Evolutionary conservation across 1,140 invertebrate species (phyloP).

Genomic region (Phymorhynchus buccinoides): DNA sequence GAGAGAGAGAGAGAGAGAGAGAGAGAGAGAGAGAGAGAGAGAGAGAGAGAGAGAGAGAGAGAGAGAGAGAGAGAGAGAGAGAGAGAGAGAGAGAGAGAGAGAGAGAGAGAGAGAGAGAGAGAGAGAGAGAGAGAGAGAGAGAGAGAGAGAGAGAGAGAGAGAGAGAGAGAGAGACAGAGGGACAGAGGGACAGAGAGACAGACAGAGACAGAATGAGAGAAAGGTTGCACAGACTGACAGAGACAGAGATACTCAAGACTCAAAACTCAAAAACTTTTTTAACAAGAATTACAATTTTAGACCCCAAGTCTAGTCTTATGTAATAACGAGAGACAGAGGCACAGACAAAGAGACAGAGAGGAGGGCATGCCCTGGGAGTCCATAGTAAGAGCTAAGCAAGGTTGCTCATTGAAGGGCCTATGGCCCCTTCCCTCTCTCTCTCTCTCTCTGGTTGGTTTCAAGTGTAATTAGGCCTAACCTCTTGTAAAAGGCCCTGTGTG

Average conservation of each 20-base stretch:
- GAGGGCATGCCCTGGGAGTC: no score
- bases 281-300: no score
- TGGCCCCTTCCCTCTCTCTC: no score
- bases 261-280: no score
- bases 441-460: no score
- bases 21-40: not conserved
- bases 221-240: not conserved
- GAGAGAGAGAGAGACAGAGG: not conserved
- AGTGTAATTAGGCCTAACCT: no score
- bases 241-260: not conserved
- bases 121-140: not conserved
- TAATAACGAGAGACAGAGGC: no score
- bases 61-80: not conserved
- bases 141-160: not conserved
- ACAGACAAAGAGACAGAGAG: no score
- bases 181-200: not conserved
- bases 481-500: no score
- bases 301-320: no score
- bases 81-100: not conserved
- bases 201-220: not conserved
- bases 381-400: no score
- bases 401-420: no score
- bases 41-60: not conserved
- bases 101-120: not conserved
- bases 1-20: slow-evolving; percentile 17